phyloP scores from a whole-genome alignment of 2,113 vertebrate genomes.

The Phyllostomus discolor region DNA sequence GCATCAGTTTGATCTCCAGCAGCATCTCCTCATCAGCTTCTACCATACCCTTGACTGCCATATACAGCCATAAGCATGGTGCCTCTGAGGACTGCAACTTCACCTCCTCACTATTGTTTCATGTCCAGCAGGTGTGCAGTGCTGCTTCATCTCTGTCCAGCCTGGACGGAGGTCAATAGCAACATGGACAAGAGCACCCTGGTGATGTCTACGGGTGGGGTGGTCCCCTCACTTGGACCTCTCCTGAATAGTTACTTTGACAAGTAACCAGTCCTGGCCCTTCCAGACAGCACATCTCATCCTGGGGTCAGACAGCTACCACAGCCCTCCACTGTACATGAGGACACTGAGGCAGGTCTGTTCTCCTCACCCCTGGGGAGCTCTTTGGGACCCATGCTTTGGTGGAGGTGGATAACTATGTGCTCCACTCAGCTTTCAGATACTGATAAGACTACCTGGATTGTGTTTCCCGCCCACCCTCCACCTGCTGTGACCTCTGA shows the following conservation, averaged over 20 bases:
- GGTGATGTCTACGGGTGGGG: constrained; percentile 74
- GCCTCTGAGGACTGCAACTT: constrained; percentile 91
- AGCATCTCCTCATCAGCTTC: constrained; percentile 90
- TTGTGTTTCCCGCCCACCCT: fast-evolving
- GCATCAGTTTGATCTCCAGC: constrained; percentile 87
- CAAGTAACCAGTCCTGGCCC: not conserved
- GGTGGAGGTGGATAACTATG: not conserved
- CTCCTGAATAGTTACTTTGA: not conserved
- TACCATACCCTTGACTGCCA: constrained; percentile 85
- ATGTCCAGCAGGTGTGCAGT: constrained; percentile 93
- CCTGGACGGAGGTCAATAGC: constrained; percentile 84
- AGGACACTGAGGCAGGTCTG: not conserved
- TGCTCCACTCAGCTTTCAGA: not conserved
- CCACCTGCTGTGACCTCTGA: fast-evolving
- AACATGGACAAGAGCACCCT: constrained; percentile 95
- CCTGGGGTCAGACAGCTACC: not conserved
- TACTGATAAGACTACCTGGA: not conserved
- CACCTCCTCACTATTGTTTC: constrained; percentile 90
- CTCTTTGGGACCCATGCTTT: not conserved
- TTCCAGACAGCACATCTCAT: not conserved
- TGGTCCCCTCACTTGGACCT: not conserved
- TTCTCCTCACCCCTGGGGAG: not conserved
- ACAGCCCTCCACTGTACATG: not conserved
- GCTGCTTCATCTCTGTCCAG: constrained; percentile 92
- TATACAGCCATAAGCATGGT: constrained; percentile 90